Evolutionary conservation across 2,888 invertebrate genomes (phyloP), one percentile per base, ranked within the genome.

Genomic region (Seladonia tumulorum): DNA sequence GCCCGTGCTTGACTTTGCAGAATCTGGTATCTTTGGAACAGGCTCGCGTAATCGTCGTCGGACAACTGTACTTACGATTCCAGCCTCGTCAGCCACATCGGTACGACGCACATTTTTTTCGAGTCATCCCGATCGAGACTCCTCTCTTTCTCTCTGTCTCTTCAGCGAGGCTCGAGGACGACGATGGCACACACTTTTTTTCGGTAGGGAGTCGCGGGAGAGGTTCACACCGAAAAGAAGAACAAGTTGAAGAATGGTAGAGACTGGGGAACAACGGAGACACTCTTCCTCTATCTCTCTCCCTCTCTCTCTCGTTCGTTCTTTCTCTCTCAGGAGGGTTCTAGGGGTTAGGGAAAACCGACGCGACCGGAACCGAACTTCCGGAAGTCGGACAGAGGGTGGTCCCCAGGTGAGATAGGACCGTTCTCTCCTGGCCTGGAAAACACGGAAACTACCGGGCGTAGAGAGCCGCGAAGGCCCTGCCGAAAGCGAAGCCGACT

Each of bases 11-110:
- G 25, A 60, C 60, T 60, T 60, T 60, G 53, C 49, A 53, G 22
- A 53, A 53, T 22, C 49, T 60, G 60, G 14, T 60, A 25, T 60
- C 60, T n/a, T 60, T 60, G 25, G 14, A 14, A 25, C 60, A 60
- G 60, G 60, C 60, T 25, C 60, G 60, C 60, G 60, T 60, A 60
- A 60, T 60, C 25, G 53, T 53, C 53, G 53, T 53, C 53, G 53
- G 22, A 53, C 22, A 22, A 53, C 47, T 75, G 78, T 87, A 94
- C 94, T 94, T 92, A 94, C 94, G 93, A 93, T 93, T 92, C 90
- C 91, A 93, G 94, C 93, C 93, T 93, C 94, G 94, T 94, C 93
- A 93, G 94, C 93, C 94, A 93, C 93, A 92, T 93, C 91, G 93
- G 90, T 93, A 90, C 85, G 90, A 87, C 88, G 91, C 92, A 93